Base-by-base conservation (phyloP, 2,888 invertebrate species). In the Melanotus villosus region DNA sequence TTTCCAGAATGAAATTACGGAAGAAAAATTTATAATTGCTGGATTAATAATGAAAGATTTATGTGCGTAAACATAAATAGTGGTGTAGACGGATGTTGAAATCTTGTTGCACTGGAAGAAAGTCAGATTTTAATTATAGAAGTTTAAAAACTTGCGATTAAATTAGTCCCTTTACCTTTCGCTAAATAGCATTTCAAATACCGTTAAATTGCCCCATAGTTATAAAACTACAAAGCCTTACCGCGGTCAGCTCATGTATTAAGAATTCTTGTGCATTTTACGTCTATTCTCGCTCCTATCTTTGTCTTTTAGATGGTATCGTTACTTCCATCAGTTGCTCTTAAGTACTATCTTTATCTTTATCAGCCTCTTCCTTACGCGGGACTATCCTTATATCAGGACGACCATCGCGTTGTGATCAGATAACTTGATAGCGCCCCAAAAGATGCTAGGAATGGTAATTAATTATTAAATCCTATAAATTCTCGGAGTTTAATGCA, bases 381-480 rank as follows among this genome's bases (percentile, higher is more conserved):
- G 38, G 50, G 36, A 18, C 32, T 18, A 12, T 52, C 56, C 4
- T 58, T 65, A 50, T 69, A 58, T 68, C 63, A 47, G 41, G 26
- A 38, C 45, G 54, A 54, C 69, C 59, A 69, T 65, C 65, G 56
- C 52, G 47, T 43, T 64, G 26, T 26, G 68, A 68, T 69, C 58
- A 56, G 52, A 65, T 59, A 65, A 38, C 32, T 45, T 9, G 68
- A 68, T 65, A 68, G 52, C 32, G 43, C 58, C 47, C 45, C 50
- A 67, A 67, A 67, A 26, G 54, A 62, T 56, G 19, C 14, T 9
- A 67, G 54, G 58, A 52, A 52, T 64, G 43, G 69, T 65, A 69
- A 65, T 68, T 68, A 68, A 65, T 65, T 58, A 69, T 65, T 65
- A 59, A 56, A 60, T 54, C 9, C 57, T 52, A 56, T 65, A 69